Conservation (phyloP, 2,113 vertebrate species). For the Centrocercus urophasianus region DNA sequence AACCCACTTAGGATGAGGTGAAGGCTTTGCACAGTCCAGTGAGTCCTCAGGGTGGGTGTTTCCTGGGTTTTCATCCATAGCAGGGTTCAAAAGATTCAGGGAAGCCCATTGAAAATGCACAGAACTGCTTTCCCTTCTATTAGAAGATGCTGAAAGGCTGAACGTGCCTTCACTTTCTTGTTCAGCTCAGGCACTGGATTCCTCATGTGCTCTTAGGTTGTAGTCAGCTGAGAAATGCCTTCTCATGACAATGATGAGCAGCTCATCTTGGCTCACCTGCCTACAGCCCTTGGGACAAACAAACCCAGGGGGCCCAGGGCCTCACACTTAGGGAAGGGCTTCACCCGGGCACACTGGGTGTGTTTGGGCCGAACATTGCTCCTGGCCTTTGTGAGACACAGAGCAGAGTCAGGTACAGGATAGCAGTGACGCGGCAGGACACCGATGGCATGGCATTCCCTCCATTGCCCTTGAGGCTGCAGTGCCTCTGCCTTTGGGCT, state of each 20-base stretch:
- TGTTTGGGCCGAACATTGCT: fast-evolving
- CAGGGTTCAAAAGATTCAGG: neutral
- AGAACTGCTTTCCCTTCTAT: neutral
- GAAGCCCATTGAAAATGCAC: neutral
- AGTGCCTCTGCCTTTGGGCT: neutral
- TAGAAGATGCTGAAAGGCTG: neutral
- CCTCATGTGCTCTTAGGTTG: neutral
- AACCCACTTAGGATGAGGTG: neutral
- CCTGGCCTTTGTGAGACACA: neutral
- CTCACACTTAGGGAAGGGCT: neutral
- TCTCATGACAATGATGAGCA: fast-evolving
- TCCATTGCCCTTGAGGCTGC: neutral
- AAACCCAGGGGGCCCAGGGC: neutral
- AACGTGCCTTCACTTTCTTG: neutral
- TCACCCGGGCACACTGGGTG: fast-evolving
- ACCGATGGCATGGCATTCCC: neutral
- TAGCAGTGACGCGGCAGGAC: neutral
- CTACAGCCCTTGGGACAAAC: neutral
- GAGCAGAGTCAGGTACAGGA: neutral
- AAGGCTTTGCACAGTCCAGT: neutral
- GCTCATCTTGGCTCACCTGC: neutral
- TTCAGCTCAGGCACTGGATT: neutral
- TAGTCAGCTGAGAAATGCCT: neutral
- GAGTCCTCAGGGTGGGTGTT: neutral
- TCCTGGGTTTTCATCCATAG: neutral